Base-by-base conservation (phyloP, 2,113 vertebrate species). In the Platanista minor region DNA sequence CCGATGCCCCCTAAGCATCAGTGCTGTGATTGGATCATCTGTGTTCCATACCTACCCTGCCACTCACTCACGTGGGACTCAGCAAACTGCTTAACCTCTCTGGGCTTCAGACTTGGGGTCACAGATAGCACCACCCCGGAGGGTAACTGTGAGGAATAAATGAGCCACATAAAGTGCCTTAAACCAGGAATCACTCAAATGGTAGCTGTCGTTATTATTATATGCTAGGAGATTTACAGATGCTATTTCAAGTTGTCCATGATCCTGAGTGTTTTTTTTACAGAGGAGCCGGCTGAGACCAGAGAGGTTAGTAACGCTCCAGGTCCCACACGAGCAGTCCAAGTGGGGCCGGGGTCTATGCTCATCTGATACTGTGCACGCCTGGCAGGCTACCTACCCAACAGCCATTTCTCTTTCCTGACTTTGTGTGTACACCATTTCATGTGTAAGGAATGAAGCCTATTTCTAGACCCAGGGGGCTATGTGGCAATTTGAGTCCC, bases 21-120 rank as follows among this genome's bases (percentile, higher is more conserved):
- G 4, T 1, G 0, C 57, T 2, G 1, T 2, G 4, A 25, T 33
- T 0, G 0, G 21, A 0, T 7, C 1, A 11, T 17, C 64, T 5
- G 25, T 8, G 27, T 11, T 29, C 10, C 3, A 0, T 0, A 29
- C 62, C 13, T 5, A 1, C 12, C 8, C 80, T 4, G 27, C 72
- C 18, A 13, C 49, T 36, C 17, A 10, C 33, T 43, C 36, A 8
- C 0, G 10, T 10, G 74, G 33, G 46, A 39, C 33, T 67, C 4
- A 15, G 49, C 20, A 81, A 72, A 29, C 23, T 66, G 46, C 57
- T 71, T 67, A 18, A 6, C 15, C 52, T 87, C 66, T 67, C 33
- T 74, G 85, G 66, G n/a, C n/a, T 43, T 36, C 75, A 33, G 57
- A 36, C 12, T 57, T 80, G 77, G 31, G 49, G 29, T 13, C 59